Conservation (phyloP, 2,113 vertebrate genomes). For the Sigmodon hispidus region DNA sequence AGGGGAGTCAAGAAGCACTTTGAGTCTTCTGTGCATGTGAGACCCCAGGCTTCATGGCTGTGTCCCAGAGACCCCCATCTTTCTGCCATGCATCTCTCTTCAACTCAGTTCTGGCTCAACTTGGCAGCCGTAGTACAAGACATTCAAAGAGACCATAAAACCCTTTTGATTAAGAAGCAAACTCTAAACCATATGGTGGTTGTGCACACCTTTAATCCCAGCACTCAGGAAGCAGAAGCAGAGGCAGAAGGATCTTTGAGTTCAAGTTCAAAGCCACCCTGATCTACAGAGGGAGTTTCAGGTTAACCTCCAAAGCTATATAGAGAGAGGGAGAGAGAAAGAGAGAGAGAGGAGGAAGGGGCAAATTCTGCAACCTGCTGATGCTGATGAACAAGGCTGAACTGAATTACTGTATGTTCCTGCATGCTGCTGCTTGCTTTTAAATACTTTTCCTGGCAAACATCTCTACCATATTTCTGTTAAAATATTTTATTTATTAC, state of each 20-base stretch:
- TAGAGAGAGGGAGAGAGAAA: too few relatives aligned
- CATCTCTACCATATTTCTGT: not conserved
- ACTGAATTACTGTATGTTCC: slow-evolving; percentile 38
- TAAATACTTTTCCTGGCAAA: slow-evolving; percentile 75
- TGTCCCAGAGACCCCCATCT: not conserved
- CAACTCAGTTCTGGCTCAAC: not conserved
- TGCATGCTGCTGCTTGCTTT: slow-evolving; percentile 62
- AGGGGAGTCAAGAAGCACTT: not conserved
- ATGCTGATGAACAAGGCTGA: not conserved
- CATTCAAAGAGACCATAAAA: slow-evolving; percentile 15
- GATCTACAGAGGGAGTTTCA: too few relatives aligned
- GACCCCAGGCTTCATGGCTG: not conserved
- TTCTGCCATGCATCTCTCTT: not conserved
- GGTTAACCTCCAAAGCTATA: too few relatives aligned
- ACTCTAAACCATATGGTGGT: not conserved
- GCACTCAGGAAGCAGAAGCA: too few relatives aligned
- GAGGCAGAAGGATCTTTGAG: too few relatives aligned
- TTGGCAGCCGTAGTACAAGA: not conserved
- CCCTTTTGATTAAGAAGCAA: not conserved
- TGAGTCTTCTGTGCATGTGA: not conserved
- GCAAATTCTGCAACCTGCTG: not conserved
- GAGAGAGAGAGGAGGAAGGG: too few relatives aligned
- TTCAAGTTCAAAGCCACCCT: too few relatives aligned
- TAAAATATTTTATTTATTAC: too few relatives aligned
- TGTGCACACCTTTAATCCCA: too few relatives aligned